A percentile compares a stretch with the other conserved stretches of the same genome.
These are phyloP conservation scores for Geococcyx californianus DNA, from an alignment of 2,113 vertebrate species.

Conservation along the genomic window DNA sequence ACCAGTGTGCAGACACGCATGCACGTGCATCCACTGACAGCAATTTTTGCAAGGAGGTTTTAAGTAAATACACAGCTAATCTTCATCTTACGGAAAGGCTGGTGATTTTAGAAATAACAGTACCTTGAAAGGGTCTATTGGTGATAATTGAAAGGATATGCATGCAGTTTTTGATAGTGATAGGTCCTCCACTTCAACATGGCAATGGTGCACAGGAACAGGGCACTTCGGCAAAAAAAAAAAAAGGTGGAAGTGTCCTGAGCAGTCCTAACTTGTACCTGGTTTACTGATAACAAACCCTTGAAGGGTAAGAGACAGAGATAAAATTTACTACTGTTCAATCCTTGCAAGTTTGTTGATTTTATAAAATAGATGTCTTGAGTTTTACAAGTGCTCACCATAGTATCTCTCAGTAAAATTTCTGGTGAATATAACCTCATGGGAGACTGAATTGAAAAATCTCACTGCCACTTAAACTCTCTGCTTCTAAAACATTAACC, in stretches of 20 bases:
- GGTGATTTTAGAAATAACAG: not conserved
- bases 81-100: not conserved
- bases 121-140: not conserved
- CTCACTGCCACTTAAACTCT: not conserved
- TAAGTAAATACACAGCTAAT: not conserved
- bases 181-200: not conserved
- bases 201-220: not conserved
- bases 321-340: not conserved
- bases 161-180: not conserved
- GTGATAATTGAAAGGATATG: not conserved
- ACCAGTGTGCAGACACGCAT: not conserved
- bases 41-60: not conserved
- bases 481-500: not conserved
- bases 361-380: not conserved
- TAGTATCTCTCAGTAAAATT: not conserved
- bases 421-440: not conserved
- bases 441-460: not conserved
- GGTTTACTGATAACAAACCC: not conserved
- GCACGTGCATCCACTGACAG: not conserved
- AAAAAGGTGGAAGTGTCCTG: not conserved
- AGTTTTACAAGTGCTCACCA: not conserved
- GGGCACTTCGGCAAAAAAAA: not conserved
- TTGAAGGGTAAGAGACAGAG: not conserved
- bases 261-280: not conserved
- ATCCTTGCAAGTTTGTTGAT: not conserved